Conservation (phyloP, 2,888 invertebrate species). For the Blera fallax region DNA sequence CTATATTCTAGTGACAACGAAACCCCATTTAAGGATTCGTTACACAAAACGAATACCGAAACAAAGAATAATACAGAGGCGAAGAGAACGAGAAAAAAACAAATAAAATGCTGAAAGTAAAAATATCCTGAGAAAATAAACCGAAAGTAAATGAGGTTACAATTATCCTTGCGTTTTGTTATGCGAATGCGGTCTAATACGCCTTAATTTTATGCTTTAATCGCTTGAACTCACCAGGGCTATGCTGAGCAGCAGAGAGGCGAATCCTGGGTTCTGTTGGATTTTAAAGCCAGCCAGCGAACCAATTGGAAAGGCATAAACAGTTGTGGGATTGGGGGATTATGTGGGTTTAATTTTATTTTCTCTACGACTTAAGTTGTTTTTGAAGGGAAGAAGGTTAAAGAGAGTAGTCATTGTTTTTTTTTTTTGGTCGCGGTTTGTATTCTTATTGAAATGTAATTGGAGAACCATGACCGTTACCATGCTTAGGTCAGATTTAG, state of each 20-base stretch:
- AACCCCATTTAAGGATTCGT: constrained; percentile 52
- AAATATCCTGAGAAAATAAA: constrained; percentile 56
- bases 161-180: constrained; percentile 63
- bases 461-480: constrained; percentile 17
- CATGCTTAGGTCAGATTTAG: neutral
- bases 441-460: constrained; percentile 59
- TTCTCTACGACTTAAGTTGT: constrained; percentile 13
- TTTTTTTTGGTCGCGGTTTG: constrained; percentile 9
- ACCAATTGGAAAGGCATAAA: constrained; percentile 53
- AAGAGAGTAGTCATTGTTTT: neutral
- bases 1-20: constrained; percentile 45
- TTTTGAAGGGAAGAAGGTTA: neutral
- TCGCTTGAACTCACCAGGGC: constrained; percentile 45
- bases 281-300: constrained; percentile 40
- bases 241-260: neutral
- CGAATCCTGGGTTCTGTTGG: constrained; percentile 8
- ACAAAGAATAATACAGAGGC: constrained; percentile 21
- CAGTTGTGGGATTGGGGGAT: constrained; percentile 43
- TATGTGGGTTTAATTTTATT: constrained; percentile 61
- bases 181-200: constrained; percentile 61
- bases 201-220: constrained; percentile 67
- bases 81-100: neutral
- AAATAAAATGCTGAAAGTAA: constrained; percentile 26
- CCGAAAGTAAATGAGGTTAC: constrained; percentile 64
- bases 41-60: constrained; percentile 38